Conservation (phyloP, 2,888 invertebrate genomes). For the Rhagonycha lutea region DNA sequence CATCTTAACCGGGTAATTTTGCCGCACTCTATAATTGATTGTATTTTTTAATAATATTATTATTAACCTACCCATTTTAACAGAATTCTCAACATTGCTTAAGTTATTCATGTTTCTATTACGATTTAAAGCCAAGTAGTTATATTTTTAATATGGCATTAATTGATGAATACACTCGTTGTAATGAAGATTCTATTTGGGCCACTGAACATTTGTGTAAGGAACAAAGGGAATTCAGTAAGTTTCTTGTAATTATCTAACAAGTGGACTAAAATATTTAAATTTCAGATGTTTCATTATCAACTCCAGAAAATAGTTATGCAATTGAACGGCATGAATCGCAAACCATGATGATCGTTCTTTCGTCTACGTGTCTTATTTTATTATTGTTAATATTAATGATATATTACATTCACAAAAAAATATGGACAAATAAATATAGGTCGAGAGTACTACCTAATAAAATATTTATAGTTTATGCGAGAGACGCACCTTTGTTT, state of each 20-base stretch:
- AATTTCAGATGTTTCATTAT: not conserved
- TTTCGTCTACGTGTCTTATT: not conserved
- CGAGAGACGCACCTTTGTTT: not conserved
- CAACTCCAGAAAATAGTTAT: too few relatives aligned
- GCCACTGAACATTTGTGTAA: not conserved
- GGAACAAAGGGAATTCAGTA: not conserved
- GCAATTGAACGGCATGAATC: not conserved
- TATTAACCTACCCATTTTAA: not conserved
- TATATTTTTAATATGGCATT: not conserved
- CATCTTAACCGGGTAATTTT: not conserved
- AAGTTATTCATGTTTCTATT: not conserved
- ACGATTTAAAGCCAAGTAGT: not conserved
- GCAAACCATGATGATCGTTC: not conserved
- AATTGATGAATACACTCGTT: slow-evolving; percentile 6
- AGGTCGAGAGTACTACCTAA: not conserved
- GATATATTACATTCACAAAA: not conserved
- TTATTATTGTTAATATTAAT: not conserved
- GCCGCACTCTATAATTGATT: not conserved
- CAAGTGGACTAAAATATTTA: not conserved
- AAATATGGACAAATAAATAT: not conserved
- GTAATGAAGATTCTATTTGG: slow-evolving; percentile 1
- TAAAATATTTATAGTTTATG: slow-evolving; percentile 3
- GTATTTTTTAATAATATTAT: not conserved
- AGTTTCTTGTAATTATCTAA: not conserved
- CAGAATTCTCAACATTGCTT: not conserved